Conservation (phyloP, 2,797 vertebrate genomes). For the Bradypus variegatus region DNA sequence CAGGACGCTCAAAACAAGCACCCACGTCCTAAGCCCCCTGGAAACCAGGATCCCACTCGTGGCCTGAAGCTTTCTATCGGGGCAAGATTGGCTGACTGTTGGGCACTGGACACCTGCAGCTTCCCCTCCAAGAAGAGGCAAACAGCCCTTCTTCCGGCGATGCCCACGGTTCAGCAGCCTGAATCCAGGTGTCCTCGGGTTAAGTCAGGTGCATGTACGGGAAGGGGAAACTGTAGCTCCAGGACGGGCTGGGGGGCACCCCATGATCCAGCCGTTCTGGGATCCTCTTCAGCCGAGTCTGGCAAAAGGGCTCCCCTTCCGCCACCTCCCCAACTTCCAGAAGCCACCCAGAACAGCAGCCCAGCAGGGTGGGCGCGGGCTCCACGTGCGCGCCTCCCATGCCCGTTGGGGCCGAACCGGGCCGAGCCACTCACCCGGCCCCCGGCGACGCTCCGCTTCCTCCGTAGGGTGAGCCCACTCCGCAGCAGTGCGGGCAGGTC, state of each 20-base stretch:
- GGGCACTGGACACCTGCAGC: slow-evolving; percentile 50
- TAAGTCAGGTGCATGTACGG: slow-evolving; percentile 6
- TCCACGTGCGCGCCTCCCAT: slow-evolving; percentile 35
- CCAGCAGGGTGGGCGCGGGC: not conserved
- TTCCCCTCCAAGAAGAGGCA: not conserved
- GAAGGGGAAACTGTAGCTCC: not conserved
- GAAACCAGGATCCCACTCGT: not conserved
- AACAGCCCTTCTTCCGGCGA: not conserved
- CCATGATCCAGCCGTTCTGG: not conserved
- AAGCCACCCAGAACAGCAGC: not conserved
- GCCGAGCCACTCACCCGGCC: slow-evolving; percentile 67
- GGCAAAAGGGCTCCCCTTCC: not conserved
- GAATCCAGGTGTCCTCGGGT: not conserved
- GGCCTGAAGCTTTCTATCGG: not conserved
- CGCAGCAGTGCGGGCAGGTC: slow-evolving; percentile 77
- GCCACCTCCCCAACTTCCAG: slow-evolving; percentile 50
- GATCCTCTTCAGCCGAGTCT: not conserved
- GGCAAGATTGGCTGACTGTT: not conserved
- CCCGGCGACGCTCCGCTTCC: slow-evolving; percentile 71
- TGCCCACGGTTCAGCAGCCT: not conserved
- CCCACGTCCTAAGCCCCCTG: not conserved
- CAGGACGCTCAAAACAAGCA: not conserved
- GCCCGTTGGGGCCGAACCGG: not conserved
- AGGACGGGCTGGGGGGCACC: not conserved
- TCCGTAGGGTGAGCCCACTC: slow-evolving; percentile 77